A percentile compares a stretch with the other conserved stretches of the same genome.
Evolutionary conservation across 2,888 invertebrate genomes (phyloP).

Genomic region (Heteromyza rotundicornis): DNA sequence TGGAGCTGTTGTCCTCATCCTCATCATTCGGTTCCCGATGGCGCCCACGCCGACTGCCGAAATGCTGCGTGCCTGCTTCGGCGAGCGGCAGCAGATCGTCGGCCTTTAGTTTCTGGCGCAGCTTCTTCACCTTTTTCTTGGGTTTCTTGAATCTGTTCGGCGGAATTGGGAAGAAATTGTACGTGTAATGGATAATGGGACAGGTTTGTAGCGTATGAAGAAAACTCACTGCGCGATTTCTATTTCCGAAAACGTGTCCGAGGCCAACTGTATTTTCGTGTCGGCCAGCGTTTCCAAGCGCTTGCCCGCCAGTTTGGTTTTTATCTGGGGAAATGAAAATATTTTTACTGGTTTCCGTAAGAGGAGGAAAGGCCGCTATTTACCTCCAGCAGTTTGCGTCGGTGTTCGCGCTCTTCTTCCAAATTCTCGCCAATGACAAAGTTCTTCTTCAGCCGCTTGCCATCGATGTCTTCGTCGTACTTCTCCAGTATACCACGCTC

Average conservation of each 20-base stretch:
- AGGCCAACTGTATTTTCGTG: conserved; percentile 74
- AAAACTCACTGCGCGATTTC: conserved; percentile 76
- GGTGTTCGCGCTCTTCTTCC: conserved; percentile 66
- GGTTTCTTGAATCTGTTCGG: conserved; percentile 78
- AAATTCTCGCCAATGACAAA: conserved; percentile 80
- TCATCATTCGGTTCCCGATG: conserved; percentile 40
- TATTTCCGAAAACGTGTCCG: conserved; percentile 85
- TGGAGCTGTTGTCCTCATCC: conserved; percentile 65
- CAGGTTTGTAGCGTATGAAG: background rate
- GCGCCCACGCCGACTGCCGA: conserved; percentile 53
- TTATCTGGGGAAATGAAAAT: conserved; percentile 55
- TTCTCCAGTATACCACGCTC: conserved; percentile 80
- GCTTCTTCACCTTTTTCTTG: conserved; percentile 77
- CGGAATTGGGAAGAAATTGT: too few species aligned
- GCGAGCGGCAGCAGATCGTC: conserved; percentile 70
- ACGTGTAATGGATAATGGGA: background rate
- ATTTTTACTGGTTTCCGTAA: background rate
- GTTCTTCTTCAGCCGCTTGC: conserved; percentile 68
- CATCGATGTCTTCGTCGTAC: conserved; percentile 84
- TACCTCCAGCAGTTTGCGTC: conserved; percentile 56
- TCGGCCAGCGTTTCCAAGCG: conserved; percentile 76
- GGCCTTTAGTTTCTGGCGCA: conserved; percentile 73
- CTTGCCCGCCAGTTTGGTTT: conserved; percentile 69
- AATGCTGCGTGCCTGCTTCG: conserved; percentile 43
- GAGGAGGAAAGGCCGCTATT: background rate